Conservation (phyloP, 2,888 invertebrate species). For the Diaperis boleti region DNA sequence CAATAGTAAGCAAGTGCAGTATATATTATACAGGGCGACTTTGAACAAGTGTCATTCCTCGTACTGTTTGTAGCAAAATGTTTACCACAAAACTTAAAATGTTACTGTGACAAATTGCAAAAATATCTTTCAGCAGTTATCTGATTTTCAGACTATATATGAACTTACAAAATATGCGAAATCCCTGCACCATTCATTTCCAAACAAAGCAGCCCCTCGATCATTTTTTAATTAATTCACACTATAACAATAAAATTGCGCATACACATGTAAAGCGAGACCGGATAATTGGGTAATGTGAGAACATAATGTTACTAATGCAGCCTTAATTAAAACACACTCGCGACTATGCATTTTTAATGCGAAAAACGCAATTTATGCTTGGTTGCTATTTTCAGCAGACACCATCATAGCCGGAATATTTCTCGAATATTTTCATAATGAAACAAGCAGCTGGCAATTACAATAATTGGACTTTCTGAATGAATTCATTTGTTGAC, state of each 20-base stretch:
- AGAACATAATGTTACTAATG: conserved; percentile 48
- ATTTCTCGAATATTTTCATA: not conserved
- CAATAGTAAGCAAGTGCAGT: no score
- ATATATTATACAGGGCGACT: no score
- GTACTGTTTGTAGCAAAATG: no score
- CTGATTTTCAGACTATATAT: no score
- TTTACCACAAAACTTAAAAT: no score
- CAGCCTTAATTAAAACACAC: conserved; percentile 46
- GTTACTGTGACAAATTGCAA: no score
- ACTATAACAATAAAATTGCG: conserved; percentile 35
- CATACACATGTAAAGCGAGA: conserved; percentile 35
- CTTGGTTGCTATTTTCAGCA: conserved; percentile 7
- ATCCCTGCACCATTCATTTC: no score
- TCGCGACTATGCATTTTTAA: conserved; percentile 46
- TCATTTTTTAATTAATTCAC: conserved; percentile 37
- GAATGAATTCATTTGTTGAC: not conserved
- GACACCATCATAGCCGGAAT: not conserved
- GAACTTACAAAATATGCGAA: no score
- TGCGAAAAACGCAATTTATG: conserved; percentile 33
- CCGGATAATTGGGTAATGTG: conserved; percentile 48
- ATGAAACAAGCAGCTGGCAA: not conserved
- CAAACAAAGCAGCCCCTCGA: conserved; percentile 12
- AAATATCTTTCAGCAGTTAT: no score
- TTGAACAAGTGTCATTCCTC: no score
- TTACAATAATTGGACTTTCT: conserved; percentile 4